Percentiles rank a stretch among this genome's conserved stretches.
Conservation (phyloP, 2,113 vertebrate species). For the Stictonetta naevosa region DNA sequence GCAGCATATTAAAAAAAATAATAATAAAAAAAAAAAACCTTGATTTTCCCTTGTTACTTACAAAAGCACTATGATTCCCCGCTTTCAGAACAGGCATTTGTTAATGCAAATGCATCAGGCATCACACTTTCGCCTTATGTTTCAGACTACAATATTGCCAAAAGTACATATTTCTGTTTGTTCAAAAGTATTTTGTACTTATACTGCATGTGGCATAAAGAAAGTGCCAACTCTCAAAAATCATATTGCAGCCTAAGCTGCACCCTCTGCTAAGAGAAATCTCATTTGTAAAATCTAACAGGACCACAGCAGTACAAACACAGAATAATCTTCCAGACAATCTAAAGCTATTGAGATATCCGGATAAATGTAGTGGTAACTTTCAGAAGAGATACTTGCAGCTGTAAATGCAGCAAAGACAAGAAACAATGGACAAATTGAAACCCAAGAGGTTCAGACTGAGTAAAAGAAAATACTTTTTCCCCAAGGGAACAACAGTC, state of each 20-base stretch:
- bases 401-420: not conserved
- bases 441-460: not conserved
- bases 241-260: not conserved
- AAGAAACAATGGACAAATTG: slow-evolving; percentile 39
- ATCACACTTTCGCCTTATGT: slow-evolving; percentile 32
- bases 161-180: slow-evolving; percentile 49
- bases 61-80: not conserved
- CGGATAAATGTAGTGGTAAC: slow-evolving; percentile 27
- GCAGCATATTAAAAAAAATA: not conserved
- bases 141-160: slow-evolving; percentile 14
- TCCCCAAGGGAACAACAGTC: not conserved
- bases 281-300: slow-evolving; percentile 19
- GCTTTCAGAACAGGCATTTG: slow-evolving; percentile 35
- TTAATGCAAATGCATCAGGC: slow-evolving; percentile 30
- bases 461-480: slow-evolving; percentile 1
- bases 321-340: not conserved
- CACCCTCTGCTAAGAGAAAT: slow-evolving; percentile 1
- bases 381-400: slow-evolving; percentile 11
- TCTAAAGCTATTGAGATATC: slow-evolving; percentile 37
- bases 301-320: slow-evolving; percentile 26
- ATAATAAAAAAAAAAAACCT: not conserved
- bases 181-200: slow-evolving; percentile 37
- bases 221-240: slow-evolving; percentile 32
- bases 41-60: not conserved
- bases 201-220: slow-evolving; percentile 2